These are phyloP conservation scores for Diplazon laetatorius DNA, from an alignment of 2,888 invertebrate species.

Conservation along the genomic window DNA sequence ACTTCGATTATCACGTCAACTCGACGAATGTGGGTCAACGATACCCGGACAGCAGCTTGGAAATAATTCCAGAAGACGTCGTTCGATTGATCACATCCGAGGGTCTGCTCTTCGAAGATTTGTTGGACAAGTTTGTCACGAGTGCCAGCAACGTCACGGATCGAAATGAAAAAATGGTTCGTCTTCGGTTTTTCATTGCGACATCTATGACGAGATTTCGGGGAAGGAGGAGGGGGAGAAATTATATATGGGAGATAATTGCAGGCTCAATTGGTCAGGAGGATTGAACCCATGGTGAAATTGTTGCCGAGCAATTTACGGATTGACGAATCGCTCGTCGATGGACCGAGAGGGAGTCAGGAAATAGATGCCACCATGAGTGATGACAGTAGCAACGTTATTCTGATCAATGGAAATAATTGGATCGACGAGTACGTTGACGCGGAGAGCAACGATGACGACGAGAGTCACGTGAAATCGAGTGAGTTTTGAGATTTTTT, in stretches of 20 bases:
- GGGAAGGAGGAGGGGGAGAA: background rate
- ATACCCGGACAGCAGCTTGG: background rate
- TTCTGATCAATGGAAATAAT: constrained; percentile 37
- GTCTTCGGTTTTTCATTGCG: background rate
- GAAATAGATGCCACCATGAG: constrained; percentile 32
- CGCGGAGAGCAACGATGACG: constrained; percentile 43
- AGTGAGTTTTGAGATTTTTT: constrained; percentile 46
- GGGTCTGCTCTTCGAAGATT: constrained; percentile 50
- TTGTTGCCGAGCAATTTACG: constrained; percentile 29
- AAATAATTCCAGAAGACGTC: background rate
- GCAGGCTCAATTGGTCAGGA: constrained; percentile 65
- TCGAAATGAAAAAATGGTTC: constrained; percentile 44
- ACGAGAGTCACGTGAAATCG: constrained; percentile 59
- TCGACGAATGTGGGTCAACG: constrained; percentile 11
- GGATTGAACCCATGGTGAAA: constrained; percentile 58
- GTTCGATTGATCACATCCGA: constrained; percentile 38
- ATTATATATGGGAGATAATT: constrained; percentile 21
- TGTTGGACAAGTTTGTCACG: constrained; percentile 33
- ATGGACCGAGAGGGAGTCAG: too few relatives aligned
- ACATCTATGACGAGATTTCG: background rate
- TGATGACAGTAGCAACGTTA: constrained; percentile 14
- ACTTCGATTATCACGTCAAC: constrained; percentile 8
- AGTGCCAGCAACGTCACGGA: constrained; percentile 30
- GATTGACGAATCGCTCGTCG: constrained; percentile 16
- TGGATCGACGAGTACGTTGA: constrained; percentile 58